phyloP scores from a whole-genome alignment of 2,888 invertebrate genomes.

The Miltochrista miniata region DNA sequence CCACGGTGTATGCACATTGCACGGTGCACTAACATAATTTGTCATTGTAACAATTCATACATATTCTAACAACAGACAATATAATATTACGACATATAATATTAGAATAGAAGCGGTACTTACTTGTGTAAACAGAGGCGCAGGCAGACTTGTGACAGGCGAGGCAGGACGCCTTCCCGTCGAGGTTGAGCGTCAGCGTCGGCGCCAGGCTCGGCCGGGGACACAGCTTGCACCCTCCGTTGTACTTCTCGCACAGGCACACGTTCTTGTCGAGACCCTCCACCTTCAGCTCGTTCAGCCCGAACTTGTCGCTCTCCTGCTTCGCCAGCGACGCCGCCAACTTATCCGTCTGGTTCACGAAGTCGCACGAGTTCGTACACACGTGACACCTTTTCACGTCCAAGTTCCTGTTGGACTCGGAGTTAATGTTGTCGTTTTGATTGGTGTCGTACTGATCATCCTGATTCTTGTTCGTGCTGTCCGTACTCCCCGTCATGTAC shows the following conservation, averaged over 20 bases:
- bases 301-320: slow-evolving; percentile 60
- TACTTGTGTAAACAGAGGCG: slow-evolving; percentile 58
- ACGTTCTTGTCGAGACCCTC: slow-evolving; percentile 64
- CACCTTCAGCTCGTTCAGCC: slow-evolving; percentile 70
- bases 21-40: not conserved
- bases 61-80: not conserved
- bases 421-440: slow-evolving; percentile 58
- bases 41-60: not conserved
- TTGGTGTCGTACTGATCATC: slow-evolving; percentile 55
- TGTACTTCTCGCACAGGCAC: slow-evolving; percentile 75
- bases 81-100: not conserved
- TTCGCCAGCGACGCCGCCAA: slow-evolving; percentile 64
- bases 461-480: slow-evolving; percentile 46
- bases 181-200: slow-evolving; percentile 48
- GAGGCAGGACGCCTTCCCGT: slow-evolving; percentile 60
- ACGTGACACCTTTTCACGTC: slow-evolving; percentile 53
- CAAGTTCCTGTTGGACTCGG: slow-evolving; percentile 60
- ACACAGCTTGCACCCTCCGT: slow-evolving; percentile 76
- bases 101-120: slow-evolving; percentile 36
- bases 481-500: slow-evolving; percentile 66
- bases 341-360: slow-evolving; percentile 54
- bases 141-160: slow-evolving; percentile 59
- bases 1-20: not conserved
- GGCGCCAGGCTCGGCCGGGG: slow-evolving; percentile 59
- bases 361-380: slow-evolving; percentile 64